Evolutionary conservation across 2,888 invertebrate species (phyloP), one percentile per base, ranked within the genome.

Genomic region (Thereva nobilitata): DNA sequence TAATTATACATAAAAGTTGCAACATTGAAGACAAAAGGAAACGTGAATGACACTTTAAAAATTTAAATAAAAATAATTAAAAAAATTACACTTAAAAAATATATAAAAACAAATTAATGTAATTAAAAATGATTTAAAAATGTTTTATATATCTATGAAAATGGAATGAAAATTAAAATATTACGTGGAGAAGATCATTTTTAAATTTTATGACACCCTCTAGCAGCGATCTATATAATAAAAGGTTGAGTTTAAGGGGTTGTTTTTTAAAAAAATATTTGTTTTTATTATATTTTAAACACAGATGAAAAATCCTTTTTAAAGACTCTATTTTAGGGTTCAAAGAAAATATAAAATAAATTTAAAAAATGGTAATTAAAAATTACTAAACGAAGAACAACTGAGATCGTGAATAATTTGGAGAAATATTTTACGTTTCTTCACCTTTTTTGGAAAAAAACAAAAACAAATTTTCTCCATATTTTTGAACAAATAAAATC

Each of bases 1-100:
- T 76, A 72, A 75, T 74, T 74, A 66, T 70, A 68, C 70, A 69
- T 75, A 79, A 76, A 77, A 80, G 80, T 79, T 79, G 79, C 79
- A 79, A 79, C 80, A 79, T 79, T 80, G 78, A 80, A 79, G 79
- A 79, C 80, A 79, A 78, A 77, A 79, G 72, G 53, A 52, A 50
- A 64, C 23, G 23, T 23, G 23, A 23, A 23, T 23, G 54, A 45
- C 41, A 54, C 38, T 44, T 53, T 37, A 53, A 64, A 52, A 54
- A 37, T 59, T 53, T 57, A 10, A 66, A 59, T 41, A 66, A 53
- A 45, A 50, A 47, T 54, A 59, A 52, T n/a, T 57, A 64, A 44
- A 10, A 47, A 8, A 12, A 45, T 45, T 45, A 45, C 9, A 7
- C 5, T 10, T 9, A 45, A 8, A 45, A 45, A 45, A 45, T 10